phyloP scores from a whole-genome alignment of 2,888 invertebrate species.

The Oligia latruncula region DNA sequence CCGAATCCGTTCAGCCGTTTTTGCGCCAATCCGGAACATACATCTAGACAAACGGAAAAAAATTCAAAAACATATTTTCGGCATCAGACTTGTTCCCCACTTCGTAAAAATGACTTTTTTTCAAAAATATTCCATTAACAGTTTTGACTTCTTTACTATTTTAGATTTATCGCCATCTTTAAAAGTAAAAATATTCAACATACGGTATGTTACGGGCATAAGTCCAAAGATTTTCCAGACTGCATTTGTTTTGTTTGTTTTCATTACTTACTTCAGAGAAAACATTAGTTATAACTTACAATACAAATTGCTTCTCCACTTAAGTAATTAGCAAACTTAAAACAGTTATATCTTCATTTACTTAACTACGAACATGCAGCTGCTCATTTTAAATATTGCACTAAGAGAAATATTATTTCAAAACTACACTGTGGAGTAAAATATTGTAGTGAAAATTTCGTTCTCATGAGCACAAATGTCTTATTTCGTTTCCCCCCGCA shows the following conservation, averaged over 20 bases:
- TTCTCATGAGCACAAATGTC: background rate
- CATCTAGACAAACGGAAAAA: background rate
- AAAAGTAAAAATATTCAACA: background rate
- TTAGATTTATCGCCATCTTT: background rate
- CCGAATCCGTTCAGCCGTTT: background rate
- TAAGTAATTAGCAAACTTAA: slow-evolving; percentile 48
- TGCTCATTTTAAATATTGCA: slow-evolving; percentile 23
- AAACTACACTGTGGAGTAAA: slow-evolving; percentile 7
- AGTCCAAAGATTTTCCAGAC: background rate
- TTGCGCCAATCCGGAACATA: background rate
- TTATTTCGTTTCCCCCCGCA: background rate
- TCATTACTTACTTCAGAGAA: slow-evolving; percentile 27
- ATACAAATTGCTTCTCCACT: slow-evolving; percentile 19
- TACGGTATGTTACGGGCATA: too few species aligned
- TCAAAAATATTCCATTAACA: background rate
- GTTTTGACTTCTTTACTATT: background rate
- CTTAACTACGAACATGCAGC: slow-evolving; percentile 20
- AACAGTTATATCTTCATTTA: slow-evolving; percentile 21
- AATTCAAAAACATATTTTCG: background rate
- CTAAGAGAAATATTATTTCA: background rate
- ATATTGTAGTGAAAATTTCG: slow-evolving; percentile 2
- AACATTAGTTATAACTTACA: slow-evolving; percentile 21
- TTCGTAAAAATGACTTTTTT: background rate
- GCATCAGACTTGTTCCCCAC: too few species aligned
- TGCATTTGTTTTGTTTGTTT: slow-evolving; percentile 9